These are phyloP conservation scores for Nysson spinosus DNA, from an alignment of 2,888 invertebrate genomes.

Conservation along the genomic window DNA sequence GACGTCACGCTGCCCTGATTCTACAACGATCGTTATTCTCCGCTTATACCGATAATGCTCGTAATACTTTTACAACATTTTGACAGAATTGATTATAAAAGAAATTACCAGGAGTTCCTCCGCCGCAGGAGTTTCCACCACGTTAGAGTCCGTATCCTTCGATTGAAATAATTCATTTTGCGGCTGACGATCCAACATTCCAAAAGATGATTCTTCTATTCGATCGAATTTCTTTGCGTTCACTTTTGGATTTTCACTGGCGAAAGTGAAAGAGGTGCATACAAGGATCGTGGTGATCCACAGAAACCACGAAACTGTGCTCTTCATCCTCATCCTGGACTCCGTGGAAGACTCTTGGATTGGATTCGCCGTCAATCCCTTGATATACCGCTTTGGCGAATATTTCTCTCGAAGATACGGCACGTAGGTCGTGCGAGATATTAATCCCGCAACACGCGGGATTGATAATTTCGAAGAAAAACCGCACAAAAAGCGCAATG, in stretches of 20 bases:
- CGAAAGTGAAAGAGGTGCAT: background rate
- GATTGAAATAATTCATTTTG: no score
- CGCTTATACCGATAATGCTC: no score
- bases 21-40: no score
- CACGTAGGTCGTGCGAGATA: conserved; percentile 54
- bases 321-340: conserved; percentile 30
- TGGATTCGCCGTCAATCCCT: background rate
- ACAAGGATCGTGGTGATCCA: background rate
- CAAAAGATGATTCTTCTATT: background rate
- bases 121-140: no score
- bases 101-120: no score
- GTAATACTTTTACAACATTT: no score
- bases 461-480: conserved; percentile 29
- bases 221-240: no score
- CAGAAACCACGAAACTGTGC: background rate
- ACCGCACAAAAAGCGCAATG: no score
- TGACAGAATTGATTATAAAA: no score
- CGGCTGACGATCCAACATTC: no score
- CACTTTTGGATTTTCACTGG: background rate
- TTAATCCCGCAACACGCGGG: conserved; percentile 32
- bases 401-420: conserved; percentile 22
- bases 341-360: conserved; percentile 19
- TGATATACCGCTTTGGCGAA: conserved; percentile 46
- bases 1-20: no score
- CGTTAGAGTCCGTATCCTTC: no score